Evolutionary conservation across 2,888 invertebrate species (phyloP).

Genomic region (Ptychoptera contaminata): DNA sequence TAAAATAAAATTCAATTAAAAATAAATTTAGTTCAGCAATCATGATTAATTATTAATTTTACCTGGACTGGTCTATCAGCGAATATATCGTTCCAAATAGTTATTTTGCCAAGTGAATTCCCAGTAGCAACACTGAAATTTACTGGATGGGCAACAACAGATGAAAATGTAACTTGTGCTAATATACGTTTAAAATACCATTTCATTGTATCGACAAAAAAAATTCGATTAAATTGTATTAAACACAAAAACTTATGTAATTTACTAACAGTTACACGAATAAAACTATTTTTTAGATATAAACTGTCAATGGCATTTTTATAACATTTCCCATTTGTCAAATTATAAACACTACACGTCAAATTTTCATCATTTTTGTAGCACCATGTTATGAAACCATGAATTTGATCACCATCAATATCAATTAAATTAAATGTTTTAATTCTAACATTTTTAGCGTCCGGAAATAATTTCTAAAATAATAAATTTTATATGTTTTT

Average conservation of each 20-base stretch:
- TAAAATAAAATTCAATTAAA: constrained; percentile 23
- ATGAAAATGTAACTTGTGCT: too few relatives aligned
- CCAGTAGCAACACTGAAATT: background rate
- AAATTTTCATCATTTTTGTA: background rate
- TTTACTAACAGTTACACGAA: background rate
- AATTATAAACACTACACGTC: constrained; percentile 11
- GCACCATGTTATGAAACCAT: constrained; percentile 2
- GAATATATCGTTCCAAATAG: background rate
- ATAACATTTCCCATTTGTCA: constrained; percentile 10
- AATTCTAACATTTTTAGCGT: constrained; percentile 5
- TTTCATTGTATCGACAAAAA: too few relatives aligned
- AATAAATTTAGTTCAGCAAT: constrained; percentile 17
- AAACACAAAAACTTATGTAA: background rate
- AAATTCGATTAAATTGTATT: too few relatives aligned
- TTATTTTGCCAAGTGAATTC: background rate
- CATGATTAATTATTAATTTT: background rate
- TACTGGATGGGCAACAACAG: background rate
- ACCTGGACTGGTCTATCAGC: background rate
- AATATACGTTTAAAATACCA: too few relatives aligned
- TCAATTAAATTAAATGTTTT: constrained; percentile 20
- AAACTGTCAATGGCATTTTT: background rate
- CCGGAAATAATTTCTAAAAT: constrained; percentile 10
- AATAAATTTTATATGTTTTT: constrained; percentile 8
- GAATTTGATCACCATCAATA: constrained; percentile 7
- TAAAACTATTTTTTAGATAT: background rate